Conservation (phyloP, 2,113 vertebrate genomes). For the Carollia perspicillata region DNA sequence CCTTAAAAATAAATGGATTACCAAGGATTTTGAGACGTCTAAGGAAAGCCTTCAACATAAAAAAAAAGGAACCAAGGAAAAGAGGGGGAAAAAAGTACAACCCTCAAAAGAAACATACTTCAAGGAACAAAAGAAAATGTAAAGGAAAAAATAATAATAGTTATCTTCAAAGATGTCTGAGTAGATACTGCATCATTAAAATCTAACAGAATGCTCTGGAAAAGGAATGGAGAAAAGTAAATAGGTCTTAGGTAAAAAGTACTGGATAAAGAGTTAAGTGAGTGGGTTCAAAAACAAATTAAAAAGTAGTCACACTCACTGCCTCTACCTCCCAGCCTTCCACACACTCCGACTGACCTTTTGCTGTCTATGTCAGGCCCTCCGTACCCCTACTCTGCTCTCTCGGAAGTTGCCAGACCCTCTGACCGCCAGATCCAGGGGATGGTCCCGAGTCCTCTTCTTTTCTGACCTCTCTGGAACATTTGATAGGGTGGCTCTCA, state of each 20-base stretch:
- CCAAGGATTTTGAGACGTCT: background rate
- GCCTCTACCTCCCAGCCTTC: background rate
- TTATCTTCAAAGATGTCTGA: background rate
- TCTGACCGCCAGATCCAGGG: background rate
- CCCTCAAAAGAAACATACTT: background rate
- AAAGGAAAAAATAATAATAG: background rate
- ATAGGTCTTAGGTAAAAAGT: background rate
- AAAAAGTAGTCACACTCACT: background rate
- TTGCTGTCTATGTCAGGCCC: accelerated
- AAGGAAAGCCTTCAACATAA: background rate
- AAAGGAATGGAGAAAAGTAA: background rate
- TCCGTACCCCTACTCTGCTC: background rate
- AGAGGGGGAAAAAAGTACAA: background rate
- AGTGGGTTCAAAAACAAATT: background rate
- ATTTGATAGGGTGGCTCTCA: background rate
- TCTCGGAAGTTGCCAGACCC: background rate
- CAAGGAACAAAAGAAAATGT: background rate
- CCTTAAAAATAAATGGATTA: slow-evolving; percentile 8
- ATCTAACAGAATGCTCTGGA: background rate
- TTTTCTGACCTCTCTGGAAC: background rate
- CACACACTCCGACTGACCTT: background rate
- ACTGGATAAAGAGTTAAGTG: background rate
- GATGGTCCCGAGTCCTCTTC: background rate
- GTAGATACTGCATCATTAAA: background rate
- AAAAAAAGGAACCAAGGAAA: slow-evolving; percentile 13